Evolutionary conservation across 2,797 vertebrate genomes (phyloP).

Genomic region (Artibeus jamaicensis): DNA sequence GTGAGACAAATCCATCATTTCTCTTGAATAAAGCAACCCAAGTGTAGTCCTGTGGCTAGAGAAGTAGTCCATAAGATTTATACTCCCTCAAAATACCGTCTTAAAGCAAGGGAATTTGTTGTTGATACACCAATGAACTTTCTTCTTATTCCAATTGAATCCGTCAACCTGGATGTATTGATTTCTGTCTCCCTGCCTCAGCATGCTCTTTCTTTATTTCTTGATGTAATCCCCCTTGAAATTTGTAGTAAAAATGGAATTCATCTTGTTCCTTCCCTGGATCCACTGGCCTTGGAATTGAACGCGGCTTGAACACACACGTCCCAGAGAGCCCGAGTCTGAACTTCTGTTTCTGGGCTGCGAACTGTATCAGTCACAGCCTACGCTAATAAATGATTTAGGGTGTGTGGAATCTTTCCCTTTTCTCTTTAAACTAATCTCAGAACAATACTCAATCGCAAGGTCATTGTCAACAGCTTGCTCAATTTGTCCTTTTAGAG

Average conservation of each 20-base stretch:
- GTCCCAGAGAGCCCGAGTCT: conserved; percentile 48
- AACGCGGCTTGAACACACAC: background rate
- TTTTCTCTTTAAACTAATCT: conserved; percentile 80
- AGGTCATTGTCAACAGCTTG: conserved; percentile 80
- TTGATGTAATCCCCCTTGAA: conserved; percentile 59
- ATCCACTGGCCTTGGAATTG: conserved; percentile 35
- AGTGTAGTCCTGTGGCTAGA: background rate
- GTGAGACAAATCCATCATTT: conserved; percentile 48
- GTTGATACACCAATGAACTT: conserved; percentile 44
- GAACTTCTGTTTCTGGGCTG: conserved; percentile 70
- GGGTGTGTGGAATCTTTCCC: conserved; percentile 62
- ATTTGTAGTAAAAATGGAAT: conserved; percentile 55
- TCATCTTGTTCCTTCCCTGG: conserved; percentile 40
- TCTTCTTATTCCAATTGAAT: conserved; percentile 58
- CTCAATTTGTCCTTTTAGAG: conserved; percentile 78
- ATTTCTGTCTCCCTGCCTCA: conserved; percentile 42
- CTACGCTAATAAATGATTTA: conserved; percentile 59
- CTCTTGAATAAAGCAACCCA: background rate
- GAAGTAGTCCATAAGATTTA: background rate
- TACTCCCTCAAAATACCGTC: conserved; percentile 9
- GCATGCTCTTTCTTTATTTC: conserved; percentile 39
- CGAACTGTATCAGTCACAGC: conserved; percentile 59
- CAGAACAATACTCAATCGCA: conserved; percentile 75
- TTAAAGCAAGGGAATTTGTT: conserved; percentile 38
- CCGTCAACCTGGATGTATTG: conserved; percentile 24